phyloP scores from a whole-genome alignment of 2,888 invertebrate genomes.

The Blera fallax region DNA sequence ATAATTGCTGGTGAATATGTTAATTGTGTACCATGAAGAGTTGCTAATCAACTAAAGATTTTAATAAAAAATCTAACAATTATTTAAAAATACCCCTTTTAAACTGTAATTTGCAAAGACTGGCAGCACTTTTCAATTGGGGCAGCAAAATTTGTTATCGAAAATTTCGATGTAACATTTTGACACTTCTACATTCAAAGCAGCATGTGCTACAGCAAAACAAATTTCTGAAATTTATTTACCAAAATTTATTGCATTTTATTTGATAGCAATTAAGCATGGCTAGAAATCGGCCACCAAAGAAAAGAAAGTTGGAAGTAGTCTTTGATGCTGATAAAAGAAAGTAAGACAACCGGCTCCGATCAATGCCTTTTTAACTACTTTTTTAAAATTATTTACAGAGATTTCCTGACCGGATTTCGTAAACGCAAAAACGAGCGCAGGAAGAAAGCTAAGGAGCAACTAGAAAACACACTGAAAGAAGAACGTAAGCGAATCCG shows the following conservation, averaged over 20 bases:
- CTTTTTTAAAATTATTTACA: slow-evolving; percentile 76
- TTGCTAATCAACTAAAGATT: slow-evolving; percentile 90
- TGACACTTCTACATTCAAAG: not conserved
- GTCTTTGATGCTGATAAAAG: slow-evolving; percentile 85
- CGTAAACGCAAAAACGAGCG: slow-evolving; percentile 90
- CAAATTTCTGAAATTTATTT: not conserved
- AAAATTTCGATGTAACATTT: not conserved
- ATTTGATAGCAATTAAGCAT: slow-evolving; percentile 3
- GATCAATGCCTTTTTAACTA: not conserved
- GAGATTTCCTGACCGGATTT: slow-evolving; percentile 91
- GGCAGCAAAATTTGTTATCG: not conserved
- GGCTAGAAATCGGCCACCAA: slow-evolving; percentile 78
- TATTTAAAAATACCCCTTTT: too few species aligned
- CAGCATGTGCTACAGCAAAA: slow-evolving; percentile 21
- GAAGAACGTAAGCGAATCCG: slow-evolving; percentile 90
- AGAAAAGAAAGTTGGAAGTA: slow-evolving; percentile 83
- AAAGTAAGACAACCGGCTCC: slow-evolving; percentile 81
- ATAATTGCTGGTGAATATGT: slow-evolving; percentile 84
- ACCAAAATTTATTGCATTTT: too few species aligned
- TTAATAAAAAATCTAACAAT: too few species aligned
- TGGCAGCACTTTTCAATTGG: not conserved
- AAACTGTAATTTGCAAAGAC: not conserved
- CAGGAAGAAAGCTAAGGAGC: slow-evolving; percentile 88
- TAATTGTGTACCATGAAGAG: slow-evolving; percentile 86
- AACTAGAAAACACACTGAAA: slow-evolving; percentile 87